Conservation (phyloP, 2,888 invertebrate genomes). For the Prosapia bicincta region DNA sequence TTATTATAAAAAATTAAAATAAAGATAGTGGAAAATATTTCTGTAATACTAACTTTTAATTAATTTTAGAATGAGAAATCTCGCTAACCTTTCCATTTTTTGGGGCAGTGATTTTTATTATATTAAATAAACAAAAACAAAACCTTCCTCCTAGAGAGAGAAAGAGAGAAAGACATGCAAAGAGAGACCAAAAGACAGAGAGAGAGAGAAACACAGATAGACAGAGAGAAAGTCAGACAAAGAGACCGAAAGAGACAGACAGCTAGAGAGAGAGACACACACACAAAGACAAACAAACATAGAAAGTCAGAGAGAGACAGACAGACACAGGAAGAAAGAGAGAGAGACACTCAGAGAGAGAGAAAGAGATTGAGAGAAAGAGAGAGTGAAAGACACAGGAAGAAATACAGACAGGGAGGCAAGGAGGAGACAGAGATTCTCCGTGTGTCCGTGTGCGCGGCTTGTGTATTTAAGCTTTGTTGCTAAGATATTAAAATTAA, state of each 20-base stretch:
- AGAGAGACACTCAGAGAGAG: constrained; percentile 3
- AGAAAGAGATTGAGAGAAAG: constrained; percentile 3
- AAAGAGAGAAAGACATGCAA: not conserved
- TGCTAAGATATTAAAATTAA: too few species aligned
- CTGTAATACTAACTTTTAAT: too few species aligned
- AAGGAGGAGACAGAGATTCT: too few species aligned
- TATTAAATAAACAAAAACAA: too few species aligned
- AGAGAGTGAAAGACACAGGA: not conserved
- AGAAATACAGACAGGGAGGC: not conserved
- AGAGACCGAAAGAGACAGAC: not conserved
- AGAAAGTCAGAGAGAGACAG: not conserved
- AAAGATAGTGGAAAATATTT: too few species aligned
- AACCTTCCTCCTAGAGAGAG: too few species aligned
- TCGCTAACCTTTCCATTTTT: too few species aligned
- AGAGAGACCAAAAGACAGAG: not conserved
- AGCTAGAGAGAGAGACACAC: not conserved
- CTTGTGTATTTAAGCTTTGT: too few species aligned
- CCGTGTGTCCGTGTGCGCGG: too few species aligned
- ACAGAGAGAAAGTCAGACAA: not conserved
- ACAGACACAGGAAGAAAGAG: not conserved
- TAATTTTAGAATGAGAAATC: too few species aligned
- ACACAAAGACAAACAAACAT: not conserved
- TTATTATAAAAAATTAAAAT: too few species aligned
- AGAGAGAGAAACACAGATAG: constrained; percentile 2
- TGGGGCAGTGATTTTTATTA: too few species aligned